These are phyloP conservation scores for Lasioglossum malachurum DNA, from an alignment of 2,888 invertebrate genomes.

Conservation along the genomic window DNA sequence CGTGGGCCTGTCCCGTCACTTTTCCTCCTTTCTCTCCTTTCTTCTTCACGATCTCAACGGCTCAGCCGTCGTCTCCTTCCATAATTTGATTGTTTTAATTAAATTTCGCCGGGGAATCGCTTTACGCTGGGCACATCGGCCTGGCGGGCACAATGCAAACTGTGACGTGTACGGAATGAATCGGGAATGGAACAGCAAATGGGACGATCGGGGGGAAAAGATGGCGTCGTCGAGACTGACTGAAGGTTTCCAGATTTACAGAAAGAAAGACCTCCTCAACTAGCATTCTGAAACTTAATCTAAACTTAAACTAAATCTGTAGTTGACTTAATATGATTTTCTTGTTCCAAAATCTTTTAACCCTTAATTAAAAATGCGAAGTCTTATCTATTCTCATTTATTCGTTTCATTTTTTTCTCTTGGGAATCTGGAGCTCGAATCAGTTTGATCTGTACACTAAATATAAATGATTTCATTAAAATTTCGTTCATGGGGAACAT, in stretches of 20 bases:
- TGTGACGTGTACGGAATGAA: slow-evolving; percentile 82
- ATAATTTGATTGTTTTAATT: slow-evolving; percentile 85
- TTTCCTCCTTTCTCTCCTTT: slow-evolving; percentile 68
- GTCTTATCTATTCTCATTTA: background rate
- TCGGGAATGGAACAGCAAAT: slow-evolving; percentile 78
- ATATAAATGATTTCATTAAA: background rate
- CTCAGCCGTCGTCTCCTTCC: slow-evolving; percentile 82
- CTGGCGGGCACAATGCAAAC: slow-evolving; percentile 83
- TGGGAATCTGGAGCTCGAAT: background rate
- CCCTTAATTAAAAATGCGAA: background rate
- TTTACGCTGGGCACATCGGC: slow-evolving; percentile 83
- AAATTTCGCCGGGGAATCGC: slow-evolving; percentile 84
- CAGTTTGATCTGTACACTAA: too few relatives aligned
- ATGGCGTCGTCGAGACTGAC: slow-evolving; percentile 20
- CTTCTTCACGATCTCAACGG: slow-evolving; percentile 72
- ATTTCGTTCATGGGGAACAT: background rate
- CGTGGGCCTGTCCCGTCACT: slow-evolving; percentile 74
- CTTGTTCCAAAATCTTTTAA: background rate
- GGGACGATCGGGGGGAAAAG: slow-evolving; percentile 63
- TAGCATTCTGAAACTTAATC: background rate
- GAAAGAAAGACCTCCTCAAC: slow-evolving; percentile 3
- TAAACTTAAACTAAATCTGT: background rate
- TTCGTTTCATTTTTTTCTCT: background rate
- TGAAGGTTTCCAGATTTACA: slow-evolving; percentile 38
- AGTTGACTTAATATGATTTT: background rate